phyloP scores from a whole-genome alignment of 2,888 invertebrate genomes.

The Tillus elongatus region DNA sequence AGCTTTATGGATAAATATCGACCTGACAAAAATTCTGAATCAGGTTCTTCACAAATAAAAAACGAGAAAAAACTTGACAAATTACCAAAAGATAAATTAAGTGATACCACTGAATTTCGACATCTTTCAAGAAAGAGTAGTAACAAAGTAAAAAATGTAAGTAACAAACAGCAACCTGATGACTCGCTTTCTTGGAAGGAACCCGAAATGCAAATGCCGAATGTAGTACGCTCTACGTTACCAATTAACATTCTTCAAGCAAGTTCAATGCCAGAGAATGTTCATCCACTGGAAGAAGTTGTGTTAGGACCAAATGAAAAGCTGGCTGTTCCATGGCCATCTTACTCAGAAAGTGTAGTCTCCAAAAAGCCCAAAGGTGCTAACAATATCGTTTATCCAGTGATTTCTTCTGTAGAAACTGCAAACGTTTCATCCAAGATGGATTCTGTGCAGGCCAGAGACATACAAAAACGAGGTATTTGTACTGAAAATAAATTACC shows the following conservation, averaged over 20 bases:
- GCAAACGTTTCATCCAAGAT: background rate
- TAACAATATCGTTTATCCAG: background rate
- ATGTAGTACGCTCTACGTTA: background rate
- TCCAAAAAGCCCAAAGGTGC: background rate
- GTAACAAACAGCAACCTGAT: too few relatives aligned
- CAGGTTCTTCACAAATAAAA: too few relatives aligned
- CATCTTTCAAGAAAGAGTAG: too few relatives aligned
- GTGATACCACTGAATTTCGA: too few relatives aligned
- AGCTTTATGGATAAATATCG: too few relatives aligned
- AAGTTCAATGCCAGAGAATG: background rate
- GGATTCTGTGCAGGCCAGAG: background rate
- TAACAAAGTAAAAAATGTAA: too few relatives aligned
- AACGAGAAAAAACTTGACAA: too few relatives aligned
- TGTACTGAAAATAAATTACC: background rate
- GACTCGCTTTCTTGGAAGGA: background rate
- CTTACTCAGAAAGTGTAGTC: background rate
- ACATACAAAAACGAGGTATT: background rate
- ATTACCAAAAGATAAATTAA: too few relatives aligned
- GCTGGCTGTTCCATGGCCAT: background rate
- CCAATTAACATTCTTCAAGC: slow-evolving; percentile 2
- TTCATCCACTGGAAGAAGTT: background rate
- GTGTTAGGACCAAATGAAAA: background rate
- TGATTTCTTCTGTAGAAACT: background rate
- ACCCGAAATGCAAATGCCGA: background rate
- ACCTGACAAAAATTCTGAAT: too few relatives aligned